A percentile compares a stretch with the other conserved stretches of the same genome.
phyloP scores from a whole-genome alignment of 2,888 invertebrate species.

The Orchestes rusci region DNA sequence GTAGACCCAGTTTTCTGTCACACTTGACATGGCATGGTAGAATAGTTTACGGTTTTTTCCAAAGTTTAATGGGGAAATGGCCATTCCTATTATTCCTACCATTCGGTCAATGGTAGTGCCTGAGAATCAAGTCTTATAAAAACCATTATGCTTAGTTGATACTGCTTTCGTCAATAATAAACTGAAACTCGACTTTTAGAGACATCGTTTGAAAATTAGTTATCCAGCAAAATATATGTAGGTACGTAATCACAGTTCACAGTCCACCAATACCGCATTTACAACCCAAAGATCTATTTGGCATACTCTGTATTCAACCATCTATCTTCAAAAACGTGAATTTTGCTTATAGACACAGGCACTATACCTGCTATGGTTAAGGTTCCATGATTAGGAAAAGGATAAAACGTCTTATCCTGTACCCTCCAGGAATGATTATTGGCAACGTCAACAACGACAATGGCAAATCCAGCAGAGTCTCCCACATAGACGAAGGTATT shows the following conservation, averaged over 20 bases:
- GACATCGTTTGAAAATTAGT: too few relatives aligned
- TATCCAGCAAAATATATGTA: too few relatives aligned
- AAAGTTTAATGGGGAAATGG: slow-evolving; percentile 53
- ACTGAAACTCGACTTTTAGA: too few relatives aligned
- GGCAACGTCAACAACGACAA: slow-evolving; percentile 58
- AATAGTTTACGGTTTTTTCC: slow-evolving; percentile 50
- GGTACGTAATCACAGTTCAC: too few relatives aligned
- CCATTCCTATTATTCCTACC: slow-evolving; percentile 66
- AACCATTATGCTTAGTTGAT: too few relatives aligned
- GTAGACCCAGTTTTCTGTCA: slow-evolving; percentile 57
- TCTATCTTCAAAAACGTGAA: too few relatives aligned
- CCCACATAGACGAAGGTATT: slow-evolving; percentile 62
- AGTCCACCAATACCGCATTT: too few relatives aligned
- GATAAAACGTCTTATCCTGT: slow-evolving; percentile 57
- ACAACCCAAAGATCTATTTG: too few relatives aligned
- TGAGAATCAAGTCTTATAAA: too few relatives aligned
- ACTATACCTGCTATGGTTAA: slow-evolving; percentile 43
- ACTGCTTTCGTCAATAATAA: too few relatives aligned
- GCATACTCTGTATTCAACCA: too few relatives aligned
- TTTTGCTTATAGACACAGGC: too few relatives aligned
- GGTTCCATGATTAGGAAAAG: slow-evolving; percentile 56
- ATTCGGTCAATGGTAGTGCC: slow-evolving; percentile 66
- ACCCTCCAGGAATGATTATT: slow-evolving; percentile 54
- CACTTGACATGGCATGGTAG: slow-evolving; percentile 63
- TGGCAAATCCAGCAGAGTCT: slow-evolving; percentile 55